These are phyloP conservation scores for Altica lythri DNA, from an alignment of 2,888 invertebrate genomes.

Conservation along the genomic window DNA sequence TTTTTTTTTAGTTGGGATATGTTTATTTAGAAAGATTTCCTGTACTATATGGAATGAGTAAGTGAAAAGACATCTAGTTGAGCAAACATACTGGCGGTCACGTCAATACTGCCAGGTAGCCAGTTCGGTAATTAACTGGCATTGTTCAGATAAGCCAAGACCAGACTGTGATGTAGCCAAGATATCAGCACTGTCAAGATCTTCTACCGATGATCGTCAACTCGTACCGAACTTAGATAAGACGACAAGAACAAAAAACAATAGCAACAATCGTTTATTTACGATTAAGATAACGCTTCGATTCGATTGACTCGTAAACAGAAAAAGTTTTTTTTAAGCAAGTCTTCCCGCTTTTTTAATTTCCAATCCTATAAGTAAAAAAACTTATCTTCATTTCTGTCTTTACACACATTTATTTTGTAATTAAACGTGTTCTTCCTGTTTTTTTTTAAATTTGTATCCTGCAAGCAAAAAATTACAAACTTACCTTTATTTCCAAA, in stretches of 20 bases:
- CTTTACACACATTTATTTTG: too few relatives aligned
- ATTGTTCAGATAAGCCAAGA: conserved; percentile 51
- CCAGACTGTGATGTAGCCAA: conserved; percentile 32
- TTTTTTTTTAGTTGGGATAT: neutral
- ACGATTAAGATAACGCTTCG: conserved; percentile 10
- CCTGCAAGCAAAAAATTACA: too few relatives aligned
- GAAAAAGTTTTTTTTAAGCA: too few relatives aligned
- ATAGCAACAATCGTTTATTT: conserved; percentile 9
- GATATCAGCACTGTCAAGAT: conserved; percentile 24
- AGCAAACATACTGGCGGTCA: conserved; percentile 49
- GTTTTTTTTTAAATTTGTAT: too few relatives aligned
- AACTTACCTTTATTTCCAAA: too few relatives aligned
- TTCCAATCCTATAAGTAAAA: too few relatives aligned
- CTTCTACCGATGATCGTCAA: conserved; percentile 21
- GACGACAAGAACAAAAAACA: conserved; percentile 1
- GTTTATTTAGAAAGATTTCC: conserved; percentile 9
- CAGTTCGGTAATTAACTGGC: conserved; percentile 54
- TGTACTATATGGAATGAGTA: conserved; percentile 14
- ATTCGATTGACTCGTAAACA: too few relatives aligned
- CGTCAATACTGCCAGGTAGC: conserved; percentile 52
- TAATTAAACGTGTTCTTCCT: too few relatives aligned
- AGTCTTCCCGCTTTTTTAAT: too few relatives aligned
- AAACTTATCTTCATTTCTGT: too few relatives aligned
- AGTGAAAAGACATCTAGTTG: conserved; percentile 38
- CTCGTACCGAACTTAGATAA: conserved; percentile 8